A percentile compares a stretch with the other conserved stretches of the same genome.
These are phyloP conservation scores for Coranthus polyacanthus DNA, from an alignment of 2,797 vertebrate genomes.

Conservation along the genomic window DNA sequence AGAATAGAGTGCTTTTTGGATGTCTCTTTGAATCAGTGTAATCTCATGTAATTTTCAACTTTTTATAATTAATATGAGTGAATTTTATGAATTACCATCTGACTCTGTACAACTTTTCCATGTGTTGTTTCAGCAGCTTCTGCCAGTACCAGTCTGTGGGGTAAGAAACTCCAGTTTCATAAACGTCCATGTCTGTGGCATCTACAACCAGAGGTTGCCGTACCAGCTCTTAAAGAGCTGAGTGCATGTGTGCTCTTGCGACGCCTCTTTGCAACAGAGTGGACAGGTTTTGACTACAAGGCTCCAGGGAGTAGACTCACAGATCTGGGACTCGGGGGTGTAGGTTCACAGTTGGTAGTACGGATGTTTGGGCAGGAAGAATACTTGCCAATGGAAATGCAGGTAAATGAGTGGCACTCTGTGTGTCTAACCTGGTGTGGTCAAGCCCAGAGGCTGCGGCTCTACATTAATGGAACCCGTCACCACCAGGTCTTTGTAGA, in stretches of 20 bases:
- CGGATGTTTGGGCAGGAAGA: constrained; percentile 70
- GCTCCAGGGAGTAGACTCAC: constrained; percentile 14
- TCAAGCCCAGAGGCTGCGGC: constrained; percentile 31
- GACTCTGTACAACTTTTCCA: background rate
- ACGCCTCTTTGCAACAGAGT: constrained; percentile 7
- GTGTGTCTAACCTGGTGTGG: constrained; percentile 84
- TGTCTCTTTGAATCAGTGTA: too few relatives aligned
- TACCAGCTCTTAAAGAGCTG: constrained; percentile 79
- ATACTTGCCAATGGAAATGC: constrained; percentile 25
- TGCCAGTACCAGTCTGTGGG: constrained; percentile 75
- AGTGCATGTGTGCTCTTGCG: constrained; percentile 76
- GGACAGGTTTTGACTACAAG: constrained; percentile 86
- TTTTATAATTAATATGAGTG: too few relatives aligned
- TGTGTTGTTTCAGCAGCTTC: constrained; percentile 47
- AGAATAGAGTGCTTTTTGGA: too few relatives aligned
- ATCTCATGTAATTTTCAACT: too few relatives aligned
- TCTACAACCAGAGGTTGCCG: constrained; percentile 48
- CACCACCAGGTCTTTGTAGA: background rate
- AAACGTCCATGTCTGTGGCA: constrained; percentile 64
- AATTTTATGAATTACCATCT: background rate
- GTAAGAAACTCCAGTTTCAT: constrained; percentile 68
- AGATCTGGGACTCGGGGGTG: constrained; percentile 81
- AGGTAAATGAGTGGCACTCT: constrained; percentile 62
- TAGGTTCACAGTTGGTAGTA: constrained; percentile 23
- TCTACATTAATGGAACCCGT: constrained; percentile 74